Base-by-base conservation (phyloP, 2,888 invertebrate species). In the Drosophila pseudotakahashii region DNA sequence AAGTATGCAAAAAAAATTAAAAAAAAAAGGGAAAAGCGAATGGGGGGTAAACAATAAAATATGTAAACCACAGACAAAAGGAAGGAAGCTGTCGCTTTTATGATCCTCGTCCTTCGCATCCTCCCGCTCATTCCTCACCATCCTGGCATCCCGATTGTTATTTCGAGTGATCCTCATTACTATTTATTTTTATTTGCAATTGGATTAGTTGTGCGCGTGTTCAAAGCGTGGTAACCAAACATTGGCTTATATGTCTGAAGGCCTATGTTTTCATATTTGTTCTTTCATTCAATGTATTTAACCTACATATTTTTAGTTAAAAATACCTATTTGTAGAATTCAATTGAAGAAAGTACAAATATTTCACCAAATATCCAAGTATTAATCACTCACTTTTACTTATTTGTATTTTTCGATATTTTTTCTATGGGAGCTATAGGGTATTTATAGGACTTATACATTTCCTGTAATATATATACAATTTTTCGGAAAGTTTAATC, bases 11-110 rank as follows among this genome's bases (percentile, higher is more conserved):
- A 78, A 45, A 63, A 30, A 30, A 30, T 2, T 0, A 19, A 19
- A 19, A 19, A 30, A 64, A 69, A 78, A 45, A 63, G 36, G 44
- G 51, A 64, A 45, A 64, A 53, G 26, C 50, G 64, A 45, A 34
- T 37, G 39, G 34, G 34, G 48, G 30, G 30, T 51, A 57, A 44
- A 66, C 41, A 58, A 57, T 34, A 48, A 45, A 39, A 11, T 13
- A 14, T 48, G 41, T 32, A 62, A 30, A 47, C 41, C 50, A 23
- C 59, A 59, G 73, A 81, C 81, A 81, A 81, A 73, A 52, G 39
- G 69, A 37, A 81, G 81, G 81, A 81, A 84, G 81, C 88, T 84
- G 88, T 87, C 88, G 85, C 77, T 81, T 86, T 87, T 77, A 69
- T 39, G 67, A 39, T 66, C 39, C 39, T 37, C 45, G 44, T 45